Percentiles rank a stretch among this genome's conserved stretches.
Conservation (phyloP, 92 coral and sea anemone genomes). For the Epizoanthus illoricatus region DNA sequence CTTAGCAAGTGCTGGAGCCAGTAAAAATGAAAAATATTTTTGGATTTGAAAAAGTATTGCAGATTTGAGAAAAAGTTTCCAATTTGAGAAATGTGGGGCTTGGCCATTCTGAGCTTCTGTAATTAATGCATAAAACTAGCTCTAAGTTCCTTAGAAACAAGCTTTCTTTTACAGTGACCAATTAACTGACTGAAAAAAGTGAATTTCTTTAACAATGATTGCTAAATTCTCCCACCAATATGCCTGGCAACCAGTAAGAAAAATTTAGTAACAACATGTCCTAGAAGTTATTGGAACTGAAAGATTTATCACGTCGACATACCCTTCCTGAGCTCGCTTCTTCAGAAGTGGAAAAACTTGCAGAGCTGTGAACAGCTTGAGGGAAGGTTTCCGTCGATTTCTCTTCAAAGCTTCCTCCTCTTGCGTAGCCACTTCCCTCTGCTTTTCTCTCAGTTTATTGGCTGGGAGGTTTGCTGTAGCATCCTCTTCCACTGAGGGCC, state of each 20-base stretch:
- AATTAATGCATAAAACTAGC: too few relatives aligned
- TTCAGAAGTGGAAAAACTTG: slow-evolving; percentile 79
- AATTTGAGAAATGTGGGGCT: too few relatives aligned
- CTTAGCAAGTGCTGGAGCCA: too few relatives aligned
- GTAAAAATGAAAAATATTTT: too few relatives aligned
- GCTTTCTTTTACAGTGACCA: too few relatives aligned
- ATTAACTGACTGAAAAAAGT: not conserved
- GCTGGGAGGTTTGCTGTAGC: slow-evolving; percentile 62
- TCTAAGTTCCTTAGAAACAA: too few relatives aligned
- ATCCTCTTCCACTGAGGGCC: slow-evolving; percentile 55
- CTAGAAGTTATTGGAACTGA: not conserved
- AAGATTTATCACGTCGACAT: not conserved
- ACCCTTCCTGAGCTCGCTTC: slow-evolving; percentile 51
- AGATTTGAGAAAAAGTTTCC: too few relatives aligned
- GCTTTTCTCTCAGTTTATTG: slow-evolving; percentile 60
- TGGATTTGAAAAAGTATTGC: too few relatives aligned
- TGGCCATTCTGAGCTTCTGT: too few relatives aligned
- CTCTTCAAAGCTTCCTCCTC: slow-evolving; percentile 24
- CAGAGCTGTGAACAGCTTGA: slow-evolving; percentile 59
- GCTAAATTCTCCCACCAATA: too few relatives aligned
- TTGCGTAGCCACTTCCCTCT: slow-evolving; percentile 47
- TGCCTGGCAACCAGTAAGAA: not conserved
- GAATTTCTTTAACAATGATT: not conserved
- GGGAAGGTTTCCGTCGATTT: slow-evolving; percentile 34
- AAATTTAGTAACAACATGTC: not conserved